These are phyloP conservation scores for Hybos culiciformis DNA, from an alignment of 2,888 invertebrate genomes.

Conservation along the genomic window DNA sequence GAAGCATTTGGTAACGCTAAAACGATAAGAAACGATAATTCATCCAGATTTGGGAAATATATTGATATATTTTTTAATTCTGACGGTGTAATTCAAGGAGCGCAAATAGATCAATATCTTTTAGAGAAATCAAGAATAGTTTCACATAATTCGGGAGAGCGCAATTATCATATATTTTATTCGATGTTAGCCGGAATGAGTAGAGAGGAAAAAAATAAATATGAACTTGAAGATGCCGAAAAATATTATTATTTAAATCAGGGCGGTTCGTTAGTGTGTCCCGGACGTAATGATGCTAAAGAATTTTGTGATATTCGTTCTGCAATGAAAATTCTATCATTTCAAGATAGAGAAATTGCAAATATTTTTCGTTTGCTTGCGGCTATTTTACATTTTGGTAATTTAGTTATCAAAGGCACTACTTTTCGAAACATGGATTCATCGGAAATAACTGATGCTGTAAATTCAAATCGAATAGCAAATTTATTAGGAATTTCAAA, in stretches of 20 bases:
- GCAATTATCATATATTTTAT: constrained; percentile 95
- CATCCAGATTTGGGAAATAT: constrained; percentile 91
- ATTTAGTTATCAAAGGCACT: constrained; percentile 66
- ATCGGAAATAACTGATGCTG: constrained; percentile 63
- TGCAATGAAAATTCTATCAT: constrained; percentile 87
- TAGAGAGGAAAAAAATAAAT: constrained; percentile 60
- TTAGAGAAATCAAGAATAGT: constrained; percentile 89
- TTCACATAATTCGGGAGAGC: constrained; percentile 73
- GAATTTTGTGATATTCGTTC: constrained; percentile 81
- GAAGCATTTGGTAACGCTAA: constrained; percentile 97
- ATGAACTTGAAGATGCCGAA: constrained; percentile 58
- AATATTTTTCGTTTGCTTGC: constrained; percentile 74
- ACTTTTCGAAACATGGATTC: constrained; percentile 74
- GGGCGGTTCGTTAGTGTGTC: constrained; percentile 58
- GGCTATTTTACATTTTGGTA: constrained; percentile 82
- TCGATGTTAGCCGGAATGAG: constrained; percentile 73
- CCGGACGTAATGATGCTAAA: constrained; percentile 67
- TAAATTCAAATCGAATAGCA: constrained; percentile 55
- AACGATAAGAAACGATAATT: constrained; percentile 90
- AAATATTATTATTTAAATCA: constrained; percentile 72
- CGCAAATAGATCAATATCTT: constrained; percentile 87
- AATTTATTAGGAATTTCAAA: constrained; percentile 57
- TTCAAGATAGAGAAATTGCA: constrained; percentile 69
- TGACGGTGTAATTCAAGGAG: constrained; percentile 78
- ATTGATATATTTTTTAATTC: constrained; percentile 79